Evolutionary conservation across 2,888 invertebrate species (phyloP), one percentile per base, ranked within the genome.

Genomic region (Leucozona laternaria): DNA sequence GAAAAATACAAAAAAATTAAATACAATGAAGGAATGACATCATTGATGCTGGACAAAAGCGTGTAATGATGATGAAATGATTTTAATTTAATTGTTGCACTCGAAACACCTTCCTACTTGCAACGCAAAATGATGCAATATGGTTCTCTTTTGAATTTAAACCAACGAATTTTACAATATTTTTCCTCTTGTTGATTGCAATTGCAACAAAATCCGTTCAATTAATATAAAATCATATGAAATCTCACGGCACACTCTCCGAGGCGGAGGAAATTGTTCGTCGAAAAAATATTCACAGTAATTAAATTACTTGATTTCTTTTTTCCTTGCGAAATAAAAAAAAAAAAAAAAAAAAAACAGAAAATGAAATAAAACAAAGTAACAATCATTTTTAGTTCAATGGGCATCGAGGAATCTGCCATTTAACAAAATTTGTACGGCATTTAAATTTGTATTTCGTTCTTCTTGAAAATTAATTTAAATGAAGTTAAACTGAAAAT

Each of bases 231-330:
- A 37, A 58, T 20, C 57, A 20, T 31, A 34, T 58, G 50, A 53
- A 22, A 53, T 25, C 50, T 50, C 22, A 53, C 28, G 8, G 28
- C 20, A 20, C 48, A 20, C 48, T 48, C 8, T 6, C 48, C 0
- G 58, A 22, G 13, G 13, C 11, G 7, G 20, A 37, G 20, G 2
- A 15, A 57, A 17, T 11, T 31, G 6, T n/a, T 55, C 10, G 37
- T 55, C 10, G 37, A 6, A 20, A 22, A 58, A 37, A 5, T 34
- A n/a, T 60, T 22, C 15, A 4, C 40, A 60, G 13, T 60, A 37
- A 60, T 60, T 60, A 60, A 40, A 22, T 37, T 15, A 20, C 60
- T 60, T 60, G 22, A 60, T 22, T 40, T 60, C 8, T 40, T 60
- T 58, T 11, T 37, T 58, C 37, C 37, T 13, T 20, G 7, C 7